A percentile compares a stretch with the other conserved stretches of the same genome.
These are phyloP conservation scores for Sipha maydis DNA, from an alignment of 2,888 invertebrate genomes.

Conservation along the genomic window DNA sequence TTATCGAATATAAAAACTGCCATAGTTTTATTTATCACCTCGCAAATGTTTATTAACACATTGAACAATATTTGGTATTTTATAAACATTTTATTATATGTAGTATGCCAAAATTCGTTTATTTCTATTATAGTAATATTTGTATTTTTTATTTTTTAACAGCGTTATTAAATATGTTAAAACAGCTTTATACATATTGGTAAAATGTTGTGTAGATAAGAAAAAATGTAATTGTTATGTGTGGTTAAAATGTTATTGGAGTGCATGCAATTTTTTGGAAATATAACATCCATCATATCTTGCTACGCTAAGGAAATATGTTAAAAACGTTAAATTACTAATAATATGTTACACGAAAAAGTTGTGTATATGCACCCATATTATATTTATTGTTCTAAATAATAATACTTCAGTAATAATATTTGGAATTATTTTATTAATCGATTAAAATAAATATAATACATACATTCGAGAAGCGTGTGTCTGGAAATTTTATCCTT, in stretches of 20 bases:
- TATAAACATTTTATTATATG: not conserved
- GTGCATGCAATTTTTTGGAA: not conserved
- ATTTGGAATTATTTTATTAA: too few relatives aligned
- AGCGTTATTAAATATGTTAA: not conserved
- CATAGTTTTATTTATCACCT: constrained; percentile 17
- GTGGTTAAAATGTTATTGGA: too few relatives aligned
- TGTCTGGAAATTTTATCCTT: constrained; percentile 19
- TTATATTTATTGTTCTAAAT: not conserved
- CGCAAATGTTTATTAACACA: constrained; percentile 11
- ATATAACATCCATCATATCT: not conserved
- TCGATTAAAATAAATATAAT: not conserved
- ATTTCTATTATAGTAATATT: constrained; percentile 23
- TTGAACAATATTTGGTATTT: not conserved
- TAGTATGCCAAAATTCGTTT: constrained; percentile 33
- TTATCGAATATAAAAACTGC: constrained; percentile 36
- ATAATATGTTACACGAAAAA: not conserved
- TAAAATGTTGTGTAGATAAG: not conserved
- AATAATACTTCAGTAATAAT: not conserved
- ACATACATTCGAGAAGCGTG: too few relatives aligned
- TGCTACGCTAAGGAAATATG: not conserved
- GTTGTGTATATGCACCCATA: not conserved
- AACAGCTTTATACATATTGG: not conserved
- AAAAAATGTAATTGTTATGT: not conserved
- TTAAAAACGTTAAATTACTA: not conserved
- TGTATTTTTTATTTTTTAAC: constrained; percentile 2